Conservation (phyloP, 1,140 invertebrate genomes). For the Drosophila tsacasi region DNA sequence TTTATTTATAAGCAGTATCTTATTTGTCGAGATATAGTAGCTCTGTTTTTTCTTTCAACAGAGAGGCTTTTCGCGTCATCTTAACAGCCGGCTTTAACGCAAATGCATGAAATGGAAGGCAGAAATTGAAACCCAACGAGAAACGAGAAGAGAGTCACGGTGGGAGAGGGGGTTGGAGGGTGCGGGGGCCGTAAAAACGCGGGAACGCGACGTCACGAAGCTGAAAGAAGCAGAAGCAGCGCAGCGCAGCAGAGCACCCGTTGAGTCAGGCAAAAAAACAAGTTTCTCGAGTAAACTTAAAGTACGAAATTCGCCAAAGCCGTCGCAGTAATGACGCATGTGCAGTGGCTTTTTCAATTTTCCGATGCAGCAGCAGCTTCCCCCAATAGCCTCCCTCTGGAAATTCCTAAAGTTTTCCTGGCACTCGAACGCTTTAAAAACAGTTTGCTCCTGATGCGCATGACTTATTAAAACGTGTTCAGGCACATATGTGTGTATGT, state of each 20-base stretch:
- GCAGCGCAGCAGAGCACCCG: slow-evolving; percentile 30
- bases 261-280: slow-evolving; percentile 57
- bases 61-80: slow-evolving; percentile 27
- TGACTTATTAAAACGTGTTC: slow-evolving; percentile 81
- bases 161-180: not conserved
- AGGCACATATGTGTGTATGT: slow-evolving; percentile 24
- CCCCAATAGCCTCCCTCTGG: slow-evolving; percentile 22
- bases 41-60: slow-evolving; percentile 8
- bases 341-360: slow-evolving; percentile 44
- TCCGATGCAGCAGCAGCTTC: slow-evolving; percentile 25
- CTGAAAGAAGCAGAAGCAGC: slow-evolving; percentile 15
- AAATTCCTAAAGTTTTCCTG: slow-evolving; percentile 12
- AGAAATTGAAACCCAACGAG: slow-evolving; percentile 26
- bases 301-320: slow-evolving; percentile 37
- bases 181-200: slow-evolving; percentile 38
- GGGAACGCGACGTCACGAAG: slow-evolving; percentile 50
- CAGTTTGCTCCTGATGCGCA: slow-evolving; percentile 69
- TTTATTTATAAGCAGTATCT: not conserved
- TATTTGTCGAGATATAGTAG: slow-evolving; percentile 3
- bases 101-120: slow-evolving; percentile 48
- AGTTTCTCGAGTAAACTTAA: slow-evolving; percentile 33
- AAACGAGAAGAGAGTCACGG: slow-evolving; percentile 10
- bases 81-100: slow-evolving; percentile 39
- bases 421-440: slow-evolving; percentile 64
- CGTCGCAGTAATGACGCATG: slow-evolving; percentile 43